A percentile compares a stretch with the other conserved stretches of the same genome.
Evolutionary conservation across 2,888 invertebrate genomes (phyloP).

Genomic region (Drosophila ezoana): DNA sequence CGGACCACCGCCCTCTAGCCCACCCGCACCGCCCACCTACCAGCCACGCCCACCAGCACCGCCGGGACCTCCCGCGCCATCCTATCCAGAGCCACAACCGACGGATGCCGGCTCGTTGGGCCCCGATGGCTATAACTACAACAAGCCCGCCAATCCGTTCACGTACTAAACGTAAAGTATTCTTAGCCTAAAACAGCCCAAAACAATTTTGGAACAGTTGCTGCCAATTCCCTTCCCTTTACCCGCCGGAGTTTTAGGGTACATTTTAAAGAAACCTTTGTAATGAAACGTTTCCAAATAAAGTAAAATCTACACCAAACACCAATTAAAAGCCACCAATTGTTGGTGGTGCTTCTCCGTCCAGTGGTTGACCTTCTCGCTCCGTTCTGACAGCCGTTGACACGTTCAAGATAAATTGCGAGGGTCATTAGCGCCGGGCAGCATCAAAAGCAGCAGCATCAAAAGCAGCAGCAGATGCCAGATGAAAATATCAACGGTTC

Average conservation of each 20-base stretch:
- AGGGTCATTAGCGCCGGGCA: constrained; percentile 53
- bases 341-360: constrained; percentile 27
- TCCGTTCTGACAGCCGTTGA: constrained; percentile 60
- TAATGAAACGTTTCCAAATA: constrained; percentile 67
- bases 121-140: constrained; percentile 84
- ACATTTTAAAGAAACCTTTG: constrained; percentile 48
- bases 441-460: no score
- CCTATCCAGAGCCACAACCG: constrained; percentile 45
- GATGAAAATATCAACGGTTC: constrained; percentile 69
- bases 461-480: constrained; percentile 36
- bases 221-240: constrained; percentile 10
- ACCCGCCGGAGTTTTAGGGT: constrained; percentile 40
- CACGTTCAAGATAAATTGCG: constrained; percentile 53
- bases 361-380: constrained; percentile 62
- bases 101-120: constrained; percentile 80
- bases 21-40: constrained; percentile 46
- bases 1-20: constrained; percentile 49
- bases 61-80: constrained; percentile 31
- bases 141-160: constrained; percentile 82
- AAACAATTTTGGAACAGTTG: constrained; percentile 26
- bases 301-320: constrained; percentile 49
- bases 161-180: constrained; percentile 74
- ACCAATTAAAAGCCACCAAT: constrained; percentile 34
- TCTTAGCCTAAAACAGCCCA: constrained; percentile 29
- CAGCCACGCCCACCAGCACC: constrained; percentile 54